Conservation (phyloP, 2,888 invertebrate genomes). For the Caenorhabditis sulstoni region DNA sequence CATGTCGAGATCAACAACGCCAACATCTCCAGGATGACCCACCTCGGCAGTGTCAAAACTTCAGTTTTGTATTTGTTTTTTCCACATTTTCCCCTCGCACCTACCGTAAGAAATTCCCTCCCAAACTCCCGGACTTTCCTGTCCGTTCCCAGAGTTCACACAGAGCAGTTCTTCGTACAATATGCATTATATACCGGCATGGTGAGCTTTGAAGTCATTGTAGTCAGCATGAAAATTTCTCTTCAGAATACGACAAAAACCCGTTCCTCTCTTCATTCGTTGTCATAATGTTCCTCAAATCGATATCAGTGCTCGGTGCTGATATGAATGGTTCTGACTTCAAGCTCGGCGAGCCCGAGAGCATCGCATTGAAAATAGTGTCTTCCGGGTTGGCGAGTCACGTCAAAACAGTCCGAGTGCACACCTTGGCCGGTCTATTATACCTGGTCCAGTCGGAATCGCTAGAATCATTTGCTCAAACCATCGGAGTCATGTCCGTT, state of each 20-base stretch:
- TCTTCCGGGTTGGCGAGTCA: conserved; percentile 32
- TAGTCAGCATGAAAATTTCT: too few relatives aligned
- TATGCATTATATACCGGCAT: too few relatives aligned
- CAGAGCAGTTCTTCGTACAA: conserved; percentile 66
- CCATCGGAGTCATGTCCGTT: conserved; percentile 40
- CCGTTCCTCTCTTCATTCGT: conserved; percentile 48
- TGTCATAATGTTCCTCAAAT: conserved; percentile 70
- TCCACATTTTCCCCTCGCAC: too few relatives aligned
- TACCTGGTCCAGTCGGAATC: conserved; percentile 74
- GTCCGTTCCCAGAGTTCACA: too few relatives aligned
- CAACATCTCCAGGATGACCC: too few relatives aligned
- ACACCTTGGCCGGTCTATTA: conserved; percentile 70
- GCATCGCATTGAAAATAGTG: conserved; percentile 24
- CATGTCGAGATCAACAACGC: too few relatives aligned
- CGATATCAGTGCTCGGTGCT: conserved; percentile 71
- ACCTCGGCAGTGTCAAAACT: too few relatives aligned
- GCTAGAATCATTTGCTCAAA: conserved; percentile 57
- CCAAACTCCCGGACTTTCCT: too few relatives aligned
- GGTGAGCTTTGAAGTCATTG: too few relatives aligned
- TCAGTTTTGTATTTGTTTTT: too few relatives aligned
- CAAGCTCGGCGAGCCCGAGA: conserved; percentile 50
- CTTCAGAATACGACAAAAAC: conserved; percentile 38
- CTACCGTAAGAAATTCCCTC: too few relatives aligned
- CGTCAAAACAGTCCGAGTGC: not conserved
- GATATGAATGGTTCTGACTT: conserved; percentile 40